These are phyloP conservation scores for Enteromius mattozi DNA, from an alignment of 2,797 vertebrate species.

Conservation along the genomic window DNA sequence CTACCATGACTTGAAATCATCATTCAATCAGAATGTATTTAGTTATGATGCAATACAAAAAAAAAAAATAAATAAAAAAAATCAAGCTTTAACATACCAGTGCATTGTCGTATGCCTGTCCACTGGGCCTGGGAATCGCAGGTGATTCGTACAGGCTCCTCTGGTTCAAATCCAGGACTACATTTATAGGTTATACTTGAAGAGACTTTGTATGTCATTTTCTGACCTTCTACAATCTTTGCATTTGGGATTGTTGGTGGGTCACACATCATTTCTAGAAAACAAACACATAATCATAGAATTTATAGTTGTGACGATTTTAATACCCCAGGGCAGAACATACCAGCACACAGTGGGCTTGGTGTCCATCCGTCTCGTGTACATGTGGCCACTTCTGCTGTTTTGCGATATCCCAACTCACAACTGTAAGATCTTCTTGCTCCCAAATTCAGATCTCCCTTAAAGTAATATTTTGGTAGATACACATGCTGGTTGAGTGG, in stretches of 20 bases:
- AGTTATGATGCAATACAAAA: not conserved
- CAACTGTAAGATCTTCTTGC: rapidly evolving
- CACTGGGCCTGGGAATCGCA: conserved; percentile 28
- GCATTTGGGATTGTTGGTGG: conserved; percentile 35
- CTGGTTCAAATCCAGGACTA: conserved; percentile 24
- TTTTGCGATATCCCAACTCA: rapidly evolving
- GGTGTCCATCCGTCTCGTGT: conserved; percentile 67
- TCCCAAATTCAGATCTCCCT: not conserved
- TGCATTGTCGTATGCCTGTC: conserved; percentile 9
- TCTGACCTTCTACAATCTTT: not conserved
- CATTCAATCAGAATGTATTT: not conserved
- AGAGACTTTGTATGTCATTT: not conserved
- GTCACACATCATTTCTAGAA: conserved; percentile 27
- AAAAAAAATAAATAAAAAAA: not conserved
- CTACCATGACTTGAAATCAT: not conserved
- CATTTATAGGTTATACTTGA: not conserved
- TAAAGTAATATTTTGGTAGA: rapidly evolving
- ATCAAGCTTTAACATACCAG: conserved; percentile 22
- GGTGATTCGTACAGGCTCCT: not conserved
- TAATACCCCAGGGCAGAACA: not conserved
- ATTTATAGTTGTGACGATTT: not conserved
- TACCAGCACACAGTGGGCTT: conserved; percentile 53
- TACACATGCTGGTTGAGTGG: rapidly evolving
- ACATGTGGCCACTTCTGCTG: not conserved
- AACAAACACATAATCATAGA: not conserved